Percentiles rank a stretch among this genome's conserved stretches.
phyloP scores from a whole-genome alignment of 1,140 invertebrate genomes.

The Conus betulinus region DNA sequence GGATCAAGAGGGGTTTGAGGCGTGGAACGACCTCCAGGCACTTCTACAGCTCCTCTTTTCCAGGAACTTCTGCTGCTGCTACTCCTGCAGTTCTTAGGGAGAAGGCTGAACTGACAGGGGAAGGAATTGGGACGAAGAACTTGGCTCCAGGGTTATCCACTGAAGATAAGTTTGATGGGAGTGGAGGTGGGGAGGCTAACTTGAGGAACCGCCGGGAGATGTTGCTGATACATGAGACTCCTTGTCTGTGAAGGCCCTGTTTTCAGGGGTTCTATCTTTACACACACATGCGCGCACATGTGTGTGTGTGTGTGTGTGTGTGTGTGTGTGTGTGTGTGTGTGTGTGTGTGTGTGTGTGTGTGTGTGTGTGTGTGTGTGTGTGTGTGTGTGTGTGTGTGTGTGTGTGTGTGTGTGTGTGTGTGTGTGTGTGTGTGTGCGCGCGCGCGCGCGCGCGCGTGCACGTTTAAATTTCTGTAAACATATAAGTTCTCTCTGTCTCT shows the following conservation, averaged over 20 bases:
- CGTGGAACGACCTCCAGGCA: background rate
- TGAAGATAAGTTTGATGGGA: background rate
- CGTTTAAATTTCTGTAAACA: background rate
- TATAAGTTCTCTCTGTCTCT: background rate
- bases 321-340: constrained; percentile 5
- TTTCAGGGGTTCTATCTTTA: background rate
- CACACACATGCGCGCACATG: background rate
- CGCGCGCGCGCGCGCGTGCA: too few relatives aligned
- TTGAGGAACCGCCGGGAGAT: background rate
- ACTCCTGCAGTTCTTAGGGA: background rate
- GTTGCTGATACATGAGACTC: background rate
- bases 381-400: background rate
- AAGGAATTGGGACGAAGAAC: background rate
- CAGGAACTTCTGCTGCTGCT: background rate
- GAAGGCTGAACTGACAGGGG: background rate
- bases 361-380: background rate
- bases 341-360: background rate
- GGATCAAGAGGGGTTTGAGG: background rate
- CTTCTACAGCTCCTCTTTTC: background rate
- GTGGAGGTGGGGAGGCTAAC: background rate
- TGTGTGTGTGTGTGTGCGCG: background rate
- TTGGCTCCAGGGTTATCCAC: background rate
- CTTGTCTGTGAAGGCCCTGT: background rate
- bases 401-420: background rate
- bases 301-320: background rate